phyloP scores from a whole-genome alignment of 2,113 vertebrate species.

The Rhinolophus ferrumequinum region DNA sequence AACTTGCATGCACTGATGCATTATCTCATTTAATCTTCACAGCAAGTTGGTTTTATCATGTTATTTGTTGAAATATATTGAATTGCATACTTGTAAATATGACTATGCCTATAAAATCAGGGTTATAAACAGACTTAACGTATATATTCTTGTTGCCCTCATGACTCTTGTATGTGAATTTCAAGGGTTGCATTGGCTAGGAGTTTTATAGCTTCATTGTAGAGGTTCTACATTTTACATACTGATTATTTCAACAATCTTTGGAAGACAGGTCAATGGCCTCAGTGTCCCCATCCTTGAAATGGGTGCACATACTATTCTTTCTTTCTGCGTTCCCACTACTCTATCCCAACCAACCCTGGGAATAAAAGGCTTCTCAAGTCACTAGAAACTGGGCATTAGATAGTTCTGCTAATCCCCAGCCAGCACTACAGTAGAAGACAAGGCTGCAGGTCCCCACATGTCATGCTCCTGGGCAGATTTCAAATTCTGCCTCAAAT shows the following conservation, averaged over 20 bases:
- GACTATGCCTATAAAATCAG: slow-evolving; percentile 22
- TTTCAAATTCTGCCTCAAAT: slow-evolving; percentile 11
- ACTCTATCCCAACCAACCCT: background rate
- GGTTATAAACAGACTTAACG: background rate
- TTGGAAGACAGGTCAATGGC: background rate
- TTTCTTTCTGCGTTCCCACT: background rate
- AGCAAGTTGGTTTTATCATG: background rate
- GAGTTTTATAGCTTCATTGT: background rate
- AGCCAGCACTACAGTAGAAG: background rate
- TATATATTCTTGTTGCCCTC: background rate
- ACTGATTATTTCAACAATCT: background rate
- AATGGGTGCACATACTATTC: background rate
- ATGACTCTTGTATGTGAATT: background rate
- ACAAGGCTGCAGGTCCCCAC: background rate
- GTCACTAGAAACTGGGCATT: background rate
- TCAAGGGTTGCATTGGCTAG: background rate
- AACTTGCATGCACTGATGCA: background rate
- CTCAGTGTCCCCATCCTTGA: background rate
- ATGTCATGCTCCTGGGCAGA: background rate
- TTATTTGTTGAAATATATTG: background rate
- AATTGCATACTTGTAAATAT: slow-evolving; percentile 12
- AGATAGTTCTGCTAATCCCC: background rate
- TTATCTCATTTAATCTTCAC: background rate
- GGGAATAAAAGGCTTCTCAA: background rate
- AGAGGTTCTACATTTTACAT: background rate